Evolutionary conservation across 2,113 vertebrate species (phyloP), one percentile per base, ranked within the genome.

Genomic region (Okapia johnstoni): DNA sequence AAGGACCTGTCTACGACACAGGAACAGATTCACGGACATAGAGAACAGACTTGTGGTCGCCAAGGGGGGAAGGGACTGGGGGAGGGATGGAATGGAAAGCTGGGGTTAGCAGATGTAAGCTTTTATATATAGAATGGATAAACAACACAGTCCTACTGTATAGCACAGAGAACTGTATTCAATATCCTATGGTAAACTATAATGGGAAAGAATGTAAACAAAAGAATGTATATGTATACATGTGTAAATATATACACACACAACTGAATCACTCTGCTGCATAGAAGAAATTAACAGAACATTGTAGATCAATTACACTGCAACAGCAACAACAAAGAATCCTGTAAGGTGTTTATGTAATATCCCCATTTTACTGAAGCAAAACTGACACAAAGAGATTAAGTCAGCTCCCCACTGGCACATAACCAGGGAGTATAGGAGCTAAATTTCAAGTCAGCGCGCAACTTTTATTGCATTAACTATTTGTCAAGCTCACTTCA

Each of bases 281-380:
- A 83, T 1, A 15, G 11, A 52, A 36, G 19, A 83, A 83, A 55
- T 23, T 36, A 55, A 83, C 80, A 83, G 48, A 81, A 81, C 12
- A 83, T 36, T 40, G 52, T 26, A 83, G 40, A 54, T 55, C 52
- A 36, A 10, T 54, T 40, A 26, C 16, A 55, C 52, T 36, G 21
- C 21, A 83, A 36, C n/a, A 9, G 36, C 33, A 81, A 48, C 16
- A 50, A 50, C 13, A 54, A 83, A 63, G 28, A 90, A 76, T 28
- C 81, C 85, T 50, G 7, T 70, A 91, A 85, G 17, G 84, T 91
- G 6, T 16, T 57, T 87, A 57, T 3, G 43, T 48, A 21, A 55
- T 58, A 66, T 23, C 48, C 36, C 92, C 85, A 63, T 85, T 86
- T 87, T 80, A 25, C 7, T 90, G 16, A 84, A n/a, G 16, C 17